Percentiles rank a stretch among this genome's conserved stretches.
Evolutionary conservation across 2,888 invertebrate genomes (phyloP).

Genomic region (Zygogramma bicolorata): DNA sequence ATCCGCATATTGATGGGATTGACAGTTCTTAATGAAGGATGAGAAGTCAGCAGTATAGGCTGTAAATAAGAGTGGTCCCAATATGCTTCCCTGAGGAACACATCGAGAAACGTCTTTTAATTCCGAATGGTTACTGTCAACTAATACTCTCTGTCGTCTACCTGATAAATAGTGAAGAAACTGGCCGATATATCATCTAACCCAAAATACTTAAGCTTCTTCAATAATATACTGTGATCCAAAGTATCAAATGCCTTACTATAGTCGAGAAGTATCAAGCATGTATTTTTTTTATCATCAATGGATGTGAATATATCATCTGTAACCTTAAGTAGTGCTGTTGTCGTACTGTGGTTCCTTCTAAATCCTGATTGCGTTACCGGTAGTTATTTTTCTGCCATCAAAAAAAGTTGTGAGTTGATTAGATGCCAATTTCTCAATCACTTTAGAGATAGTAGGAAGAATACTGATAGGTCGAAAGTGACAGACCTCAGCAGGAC

Average conservation of each 20-base stretch:
- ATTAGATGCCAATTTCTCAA: background rate
- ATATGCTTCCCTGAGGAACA: too few species aligned
- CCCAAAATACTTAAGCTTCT: background rate
- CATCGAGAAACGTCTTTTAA: too few species aligned
- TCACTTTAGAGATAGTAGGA: background rate
- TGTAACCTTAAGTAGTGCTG: background rate
- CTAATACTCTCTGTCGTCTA: too few species aligned
- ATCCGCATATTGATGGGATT: too few species aligned
- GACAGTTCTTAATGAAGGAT: too few species aligned
- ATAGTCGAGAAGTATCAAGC: slow-evolving; percentile 6
- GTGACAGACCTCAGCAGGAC: background rate
- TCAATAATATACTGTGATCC: background rate
- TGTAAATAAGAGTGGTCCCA: too few species aligned
- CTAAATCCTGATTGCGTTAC: slow-evolving; percentile 2
- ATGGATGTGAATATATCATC: background rate
- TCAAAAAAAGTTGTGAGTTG: background rate
- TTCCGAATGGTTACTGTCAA: too few species aligned
- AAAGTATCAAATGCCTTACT: slow-evolving; percentile 5
- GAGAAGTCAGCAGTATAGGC: too few species aligned
- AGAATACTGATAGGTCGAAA: background rate
- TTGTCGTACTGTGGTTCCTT: background rate
- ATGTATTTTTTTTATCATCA: background rate
- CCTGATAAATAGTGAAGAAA: too few species aligned
- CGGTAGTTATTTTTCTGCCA: background rate
- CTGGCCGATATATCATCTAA: too few species aligned